phyloP scores from a whole-genome alignment of 2,797 vertebrate genomes.

The Coluber constrictor region DNA sequence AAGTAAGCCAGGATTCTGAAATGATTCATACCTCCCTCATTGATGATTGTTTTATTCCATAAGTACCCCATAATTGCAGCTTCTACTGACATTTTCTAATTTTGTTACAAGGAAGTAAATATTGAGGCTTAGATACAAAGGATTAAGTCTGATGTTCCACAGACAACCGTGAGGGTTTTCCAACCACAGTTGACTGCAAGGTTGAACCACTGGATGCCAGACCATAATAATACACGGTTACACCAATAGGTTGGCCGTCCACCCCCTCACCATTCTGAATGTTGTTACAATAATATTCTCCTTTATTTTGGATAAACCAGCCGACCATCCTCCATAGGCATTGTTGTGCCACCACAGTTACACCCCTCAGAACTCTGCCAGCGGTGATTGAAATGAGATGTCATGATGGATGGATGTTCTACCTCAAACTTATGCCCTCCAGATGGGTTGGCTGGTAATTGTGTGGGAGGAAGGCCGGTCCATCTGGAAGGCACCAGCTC shows the following conservation, averaged over 20 bases:
- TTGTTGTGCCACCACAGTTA: constrained; percentile 8
- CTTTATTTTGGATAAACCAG: constrained; percentile 57
- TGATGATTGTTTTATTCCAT: not conserved
- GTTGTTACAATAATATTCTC: constrained; percentile 47
- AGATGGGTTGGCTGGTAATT: not conserved
- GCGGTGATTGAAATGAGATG: not conserved
- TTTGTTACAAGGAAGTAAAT: not conserved
- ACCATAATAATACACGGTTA: not conserved
- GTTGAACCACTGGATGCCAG: constrained; percentile 23
- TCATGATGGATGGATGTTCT: not conserved
- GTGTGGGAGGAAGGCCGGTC: not conserved
- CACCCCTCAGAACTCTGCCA: not conserved
- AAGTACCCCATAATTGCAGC: not conserved
- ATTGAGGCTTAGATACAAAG: not conserved
- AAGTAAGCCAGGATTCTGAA: not conserved
- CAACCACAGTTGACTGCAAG: constrained; percentile 14
- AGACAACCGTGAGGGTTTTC: not conserved
- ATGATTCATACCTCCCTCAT: not conserved
- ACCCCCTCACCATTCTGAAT: constrained; percentile 59
- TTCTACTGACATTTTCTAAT: not conserved
- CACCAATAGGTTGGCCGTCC: constrained; percentile 53
- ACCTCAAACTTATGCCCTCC: not conserved
- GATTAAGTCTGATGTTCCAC: not conserved
- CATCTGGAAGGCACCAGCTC: not conserved
- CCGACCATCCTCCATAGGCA: constrained; percentile 32